Base-by-base conservation (phyloP, 2,113 vertebrate species). In the Anarhynchus alexandrinus region DNA sequence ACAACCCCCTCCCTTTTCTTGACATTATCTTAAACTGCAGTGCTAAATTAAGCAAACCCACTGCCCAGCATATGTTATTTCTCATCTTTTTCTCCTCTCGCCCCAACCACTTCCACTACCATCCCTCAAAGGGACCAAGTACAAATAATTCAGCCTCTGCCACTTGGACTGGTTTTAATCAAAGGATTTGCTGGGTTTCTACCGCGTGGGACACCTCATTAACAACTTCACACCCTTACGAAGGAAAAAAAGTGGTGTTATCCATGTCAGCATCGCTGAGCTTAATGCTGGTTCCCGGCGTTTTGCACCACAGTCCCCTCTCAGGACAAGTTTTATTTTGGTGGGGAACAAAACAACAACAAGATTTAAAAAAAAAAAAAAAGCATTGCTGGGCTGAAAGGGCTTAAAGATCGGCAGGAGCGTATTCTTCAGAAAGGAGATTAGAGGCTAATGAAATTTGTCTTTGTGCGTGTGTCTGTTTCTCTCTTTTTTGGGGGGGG, bases 381-480 rank as follows among this genome's bases (percentile, higher is more conserved):
- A 69, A 77, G 51, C 88, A 90, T 92, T 86, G 52, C 82, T 67
- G 47, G 45, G 49, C 88, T 83, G 88, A 96, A 96, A 95, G 86
- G 69, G 64, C 40, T 96, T 82, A 52, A 76, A 61, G 84, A 94
- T 29, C 57, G 10, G 93, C 88, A 93, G 96, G 91, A 94, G 67
- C 2, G 14, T 83, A 43, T 85, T 95, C 10, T 40, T 92, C 77
- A 87, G 93, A 93, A 67, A 95, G 85, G 92, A 95, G 94, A 96
- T 97, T 92, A 92, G 64, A 92, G 73, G 84, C 90, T 97, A 96
- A 96, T 95, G 94, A 95, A 97, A 95, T 97, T 97, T 96, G 95
- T 93, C 96, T 96, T 97, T 97, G 96, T 96, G 88, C 4, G 0
- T 72, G 93, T 71, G 73, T n/a, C 69, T 61, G 22, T 82, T 87